Conservation (phyloP, 1,140 invertebrate genomes). For the Tetramorium parvispinum region DNA sequence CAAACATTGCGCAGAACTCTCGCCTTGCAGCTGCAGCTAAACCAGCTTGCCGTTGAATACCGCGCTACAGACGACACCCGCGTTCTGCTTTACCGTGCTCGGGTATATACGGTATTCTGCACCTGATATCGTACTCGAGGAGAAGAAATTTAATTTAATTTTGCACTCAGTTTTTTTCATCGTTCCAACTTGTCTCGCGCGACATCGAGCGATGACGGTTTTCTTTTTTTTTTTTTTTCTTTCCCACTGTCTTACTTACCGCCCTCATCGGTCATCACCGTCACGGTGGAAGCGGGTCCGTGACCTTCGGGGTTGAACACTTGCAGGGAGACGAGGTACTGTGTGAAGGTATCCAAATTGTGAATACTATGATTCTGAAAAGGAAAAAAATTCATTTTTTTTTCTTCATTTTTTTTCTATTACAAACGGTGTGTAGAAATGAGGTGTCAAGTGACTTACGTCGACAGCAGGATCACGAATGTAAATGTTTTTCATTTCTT, state of each 20-base stretch:
- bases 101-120: conserved; percentile 11
- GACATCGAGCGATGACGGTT: neutral
- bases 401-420: neutral
- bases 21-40: conserved; percentile 36
- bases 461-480: conserved; percentile 89
- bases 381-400: neutral
- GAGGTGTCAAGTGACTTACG: conserved; percentile 82
- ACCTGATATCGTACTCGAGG: neutral
- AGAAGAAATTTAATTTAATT: neutral
- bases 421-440: neutral
- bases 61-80: conserved; percentile 7
- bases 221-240: neutral
- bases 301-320: conserved; percentile 92
- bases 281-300: conserved; percentile 90
- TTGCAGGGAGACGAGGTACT: conserved; percentile 91
- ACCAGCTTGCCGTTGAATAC: neutral
- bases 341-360: conserved; percentile 90
- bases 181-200: neutral
- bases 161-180: neutral
- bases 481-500: conserved; percentile 89
- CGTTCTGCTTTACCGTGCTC: conserved; percentile 47
- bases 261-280: conserved; percentile 93
- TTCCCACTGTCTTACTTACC: conserved; percentile 86
- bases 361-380: conserved; percentile 90
- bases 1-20: conserved; percentile 13